Conservation (phyloP, 2,888 invertebrate species). For the Drosophila antonietae region DNA sequence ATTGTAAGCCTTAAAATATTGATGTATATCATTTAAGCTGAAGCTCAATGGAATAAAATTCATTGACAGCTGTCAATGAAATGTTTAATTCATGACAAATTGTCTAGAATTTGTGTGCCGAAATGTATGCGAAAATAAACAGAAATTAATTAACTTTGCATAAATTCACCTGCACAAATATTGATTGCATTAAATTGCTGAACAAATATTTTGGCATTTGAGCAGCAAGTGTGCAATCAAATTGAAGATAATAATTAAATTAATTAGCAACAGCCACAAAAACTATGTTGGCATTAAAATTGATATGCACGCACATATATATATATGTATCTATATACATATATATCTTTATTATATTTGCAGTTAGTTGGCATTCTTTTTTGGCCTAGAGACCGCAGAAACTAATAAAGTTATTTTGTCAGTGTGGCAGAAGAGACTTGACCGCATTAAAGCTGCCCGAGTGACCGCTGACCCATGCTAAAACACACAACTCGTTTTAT, state of each 20-base stretch:
- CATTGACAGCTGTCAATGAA: not conserved
- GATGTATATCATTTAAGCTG: not conserved
- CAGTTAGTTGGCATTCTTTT: not conserved
- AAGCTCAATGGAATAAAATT: not conserved
- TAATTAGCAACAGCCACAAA: conserved; percentile 33
- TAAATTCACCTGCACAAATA: conserved; percentile 9
- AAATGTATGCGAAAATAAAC: not conserved
- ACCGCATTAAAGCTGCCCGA: conserved; percentile 53
- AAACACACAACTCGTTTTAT: conserved; percentile 17
- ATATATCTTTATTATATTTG: not conserved
- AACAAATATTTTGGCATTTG: conserved; percentile 12
- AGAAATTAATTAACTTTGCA: conserved; percentile 17
- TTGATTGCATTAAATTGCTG: conserved; percentile 15
- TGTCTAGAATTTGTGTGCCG: not conserved
- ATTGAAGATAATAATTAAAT: conserved; percentile 30
- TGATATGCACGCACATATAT: not conserved
- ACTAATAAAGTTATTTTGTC: conserved; percentile 41
- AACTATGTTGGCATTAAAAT: conserved; percentile 18
- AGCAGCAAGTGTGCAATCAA: conserved; percentile 22
- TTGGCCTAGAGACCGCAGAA: conserved; percentile 27
- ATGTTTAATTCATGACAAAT: conserved; percentile 5
- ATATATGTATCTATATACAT: not conserved
- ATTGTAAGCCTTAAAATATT: not conserved
- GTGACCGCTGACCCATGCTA: not conserved
- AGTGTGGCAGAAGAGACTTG: conserved; percentile 36